phyloP scores from a whole-genome alignment of 2,888 invertebrate genomes.

The Carterocephalus palaemon region DNA sequence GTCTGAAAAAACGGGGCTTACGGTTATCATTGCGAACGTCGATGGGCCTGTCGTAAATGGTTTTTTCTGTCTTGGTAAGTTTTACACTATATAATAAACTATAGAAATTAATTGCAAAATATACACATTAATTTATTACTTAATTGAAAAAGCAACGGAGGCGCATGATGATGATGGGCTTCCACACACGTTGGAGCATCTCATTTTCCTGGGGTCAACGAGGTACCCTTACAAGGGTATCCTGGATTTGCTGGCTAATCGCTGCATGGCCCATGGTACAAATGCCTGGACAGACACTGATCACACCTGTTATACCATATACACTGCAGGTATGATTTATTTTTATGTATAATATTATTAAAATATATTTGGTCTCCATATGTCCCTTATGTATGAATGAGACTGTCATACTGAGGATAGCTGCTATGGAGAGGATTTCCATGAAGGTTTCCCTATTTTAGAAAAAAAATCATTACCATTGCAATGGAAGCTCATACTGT shows the following conservation, averaged over 20 bases:
- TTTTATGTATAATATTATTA: too few relatives aligned
- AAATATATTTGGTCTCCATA: too few relatives aligned
- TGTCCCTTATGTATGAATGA: too few relatives aligned
- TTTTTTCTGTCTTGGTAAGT: slow-evolving; percentile 89
- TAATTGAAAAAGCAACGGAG: slow-evolving; percentile 85
- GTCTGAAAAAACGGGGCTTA: slow-evolving; percentile 87
- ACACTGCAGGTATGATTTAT: slow-evolving; percentile 82
- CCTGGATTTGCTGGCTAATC: slow-evolving; percentile 91
- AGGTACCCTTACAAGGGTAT: slow-evolving; percentile 94
- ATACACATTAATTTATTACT: slow-evolving; percentile 10
- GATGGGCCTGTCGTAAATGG: slow-evolving; percentile 95
- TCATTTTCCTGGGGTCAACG: slow-evolving; percentile 94
- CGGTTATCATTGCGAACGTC: slow-evolving; percentile 89
- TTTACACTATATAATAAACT: slow-evolving; percentile 6
- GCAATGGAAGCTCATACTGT: too few relatives aligned
- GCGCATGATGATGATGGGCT: slow-evolving; percentile 94
- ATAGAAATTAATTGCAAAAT: neutral
- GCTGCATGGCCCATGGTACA: slow-evolving; percentile 93
- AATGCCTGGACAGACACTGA: slow-evolving; percentile 94
- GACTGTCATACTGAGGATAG: too few relatives aligned
- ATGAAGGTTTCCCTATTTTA: too few relatives aligned
- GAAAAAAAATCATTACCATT: too few relatives aligned
- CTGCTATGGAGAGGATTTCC: too few relatives aligned
- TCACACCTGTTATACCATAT: slow-evolving; percentile 93
- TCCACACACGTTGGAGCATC: slow-evolving; percentile 95